Base-by-base conservation (phyloP, 2,888 invertebrate genomes). In the Drosophila neonasuta region DNA sequence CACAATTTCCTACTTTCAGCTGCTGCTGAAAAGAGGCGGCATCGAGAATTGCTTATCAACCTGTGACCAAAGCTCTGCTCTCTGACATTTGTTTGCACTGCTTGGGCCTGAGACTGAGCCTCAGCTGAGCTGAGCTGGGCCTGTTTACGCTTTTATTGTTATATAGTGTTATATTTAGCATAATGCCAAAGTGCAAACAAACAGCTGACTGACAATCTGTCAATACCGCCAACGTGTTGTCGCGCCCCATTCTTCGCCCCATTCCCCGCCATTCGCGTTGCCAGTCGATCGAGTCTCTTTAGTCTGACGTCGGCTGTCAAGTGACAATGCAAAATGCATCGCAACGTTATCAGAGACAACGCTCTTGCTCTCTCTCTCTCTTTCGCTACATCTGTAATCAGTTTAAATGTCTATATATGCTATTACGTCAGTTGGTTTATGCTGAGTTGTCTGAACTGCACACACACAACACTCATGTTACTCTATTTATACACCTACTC, bases 131-230 rank as follows among this genome's bases (percentile, higher is more conserved):
- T 24, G 36, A 36, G 36, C 36, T 49, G 32, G 20, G 74, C 48
- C 59, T 72, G 60, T 72, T 68, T 70, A 32, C 56, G 61, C 51
- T 36, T 49, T 57, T 44, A 59, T 54, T 72, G 29, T 57, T 45
- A 55, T 55, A 55, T 55, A 61, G 45, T 57, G 63, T 48, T 86
- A 78, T 84, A 74, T 80, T 84, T 78, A 80, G 68, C 70, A 68
- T 79, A 77, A 77, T 70, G 65, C 58, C 72, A 73, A 68, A 79
- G 80, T 63, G 84, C 66, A 67, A 58, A 65, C 64, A 67, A 68
- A 62, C 52, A 62, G 56, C 71, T 76, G 58, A 66, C 56, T 62
- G 59, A 54, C 62, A 51, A 49, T 61, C 57, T 65, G 50, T 9
- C 76, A 63, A 59, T 68, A 34, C n/a, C 55, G 36, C 39, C 68